These are phyloP conservation scores for Drosophila lacicola DNA, from an alignment of 2,888 invertebrate genomes.

Conservation along the genomic window DNA sequence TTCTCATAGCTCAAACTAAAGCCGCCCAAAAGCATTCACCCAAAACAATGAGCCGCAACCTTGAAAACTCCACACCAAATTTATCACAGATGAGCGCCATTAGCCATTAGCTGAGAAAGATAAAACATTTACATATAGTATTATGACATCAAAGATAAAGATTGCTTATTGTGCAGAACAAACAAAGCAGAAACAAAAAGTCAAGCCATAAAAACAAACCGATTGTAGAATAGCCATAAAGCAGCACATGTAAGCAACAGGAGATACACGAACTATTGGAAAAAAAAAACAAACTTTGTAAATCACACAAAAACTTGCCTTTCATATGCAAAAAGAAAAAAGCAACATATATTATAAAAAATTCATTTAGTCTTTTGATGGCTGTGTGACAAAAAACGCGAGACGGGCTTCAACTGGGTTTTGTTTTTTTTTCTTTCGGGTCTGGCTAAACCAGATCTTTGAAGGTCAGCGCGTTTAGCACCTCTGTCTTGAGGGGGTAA, in stretches of 20 bases:
- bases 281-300: slow-evolving; percentile 26
- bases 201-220: slow-evolving; percentile 9
- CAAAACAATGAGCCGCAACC: slow-evolving; percentile 38
- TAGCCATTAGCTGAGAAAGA: slow-evolving; percentile 17
- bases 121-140: slow-evolving; percentile 52
- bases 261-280: slow-evolving; percentile 9
- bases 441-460: slow-evolving; percentile 65
- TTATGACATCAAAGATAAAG: slow-evolving; percentile 55
- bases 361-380: slow-evolving; percentile 60
- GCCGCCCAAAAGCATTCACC: slow-evolving; percentile 11
- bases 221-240: slow-evolving; percentile 59
- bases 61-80: slow-evolving; percentile 42
- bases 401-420: slow-evolving; percentile 33
- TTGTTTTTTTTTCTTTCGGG: slow-evolving; percentile 16
- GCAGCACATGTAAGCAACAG: slow-evolving; percentile 31
- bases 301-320: slow-evolving; percentile 53
- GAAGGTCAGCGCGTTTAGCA: slow-evolving; percentile 70
- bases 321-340: slow-evolving; percentile 65
- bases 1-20: not conserved
- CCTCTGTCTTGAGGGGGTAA: slow-evolving; percentile 30
- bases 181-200: slow-evolving; percentile 29
- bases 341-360: slow-evolving; percentile 18
- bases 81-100: slow-evolving; percentile 17
- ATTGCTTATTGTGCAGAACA: slow-evolving; percentile 35
- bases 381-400: slow-evolving; percentile 36